Base-by-base conservation (phyloP, 2,797 vertebrate species). In the Diplodus sargus region DNA sequence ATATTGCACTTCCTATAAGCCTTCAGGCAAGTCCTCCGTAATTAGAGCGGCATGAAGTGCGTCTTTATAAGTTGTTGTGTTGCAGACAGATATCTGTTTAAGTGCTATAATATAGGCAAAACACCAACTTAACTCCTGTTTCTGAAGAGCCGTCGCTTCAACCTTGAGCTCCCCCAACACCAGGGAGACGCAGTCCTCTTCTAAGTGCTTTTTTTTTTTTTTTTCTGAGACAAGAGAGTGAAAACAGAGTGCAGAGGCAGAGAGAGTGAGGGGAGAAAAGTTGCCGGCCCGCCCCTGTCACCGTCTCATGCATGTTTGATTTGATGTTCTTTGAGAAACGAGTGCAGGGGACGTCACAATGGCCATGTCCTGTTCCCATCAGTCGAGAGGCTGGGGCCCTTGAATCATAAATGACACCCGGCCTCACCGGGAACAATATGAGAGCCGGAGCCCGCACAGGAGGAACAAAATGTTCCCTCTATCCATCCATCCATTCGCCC, bases 261-360 rank as follows among this genome's bases (percentile, higher is more conserved):
- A 34, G 64, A 85, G 76, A 83, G 79, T 28, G 80, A 58, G 39
- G 75, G 78, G 86, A 78, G 89, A 89, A 90, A 90, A 90, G 89
- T 91, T 86, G 79, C 88, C 78, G 85, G 83, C 81, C 88, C 79
- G 72, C 75, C 85, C 81, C 89, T 89, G 88, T 92, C 93, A 91
- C 85, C 59, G 79, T 78, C 91, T 94, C 91, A 93, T 93, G 89
- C 93, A 93, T 94, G 94, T 95, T 95, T 95, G 92, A 95, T 95
- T 93, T 90, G 91, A 93, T 88, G 87, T 90, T 92, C 92, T 90
- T 85, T 92, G 90, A 93, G 92, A 91, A 93, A 93, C 70, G 85
- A 94, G 92, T 73, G 86, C 89, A 82, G 69, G 87, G 86, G 89
- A 94, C 87, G 89, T 94, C 92, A 93, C 93, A 87, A 87, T 89